Evolutionary conservation across 2,113 vertebrate species (phyloP), one percentile per base, ranked within the genome.

Genomic region (Fulica atra): DNA sequence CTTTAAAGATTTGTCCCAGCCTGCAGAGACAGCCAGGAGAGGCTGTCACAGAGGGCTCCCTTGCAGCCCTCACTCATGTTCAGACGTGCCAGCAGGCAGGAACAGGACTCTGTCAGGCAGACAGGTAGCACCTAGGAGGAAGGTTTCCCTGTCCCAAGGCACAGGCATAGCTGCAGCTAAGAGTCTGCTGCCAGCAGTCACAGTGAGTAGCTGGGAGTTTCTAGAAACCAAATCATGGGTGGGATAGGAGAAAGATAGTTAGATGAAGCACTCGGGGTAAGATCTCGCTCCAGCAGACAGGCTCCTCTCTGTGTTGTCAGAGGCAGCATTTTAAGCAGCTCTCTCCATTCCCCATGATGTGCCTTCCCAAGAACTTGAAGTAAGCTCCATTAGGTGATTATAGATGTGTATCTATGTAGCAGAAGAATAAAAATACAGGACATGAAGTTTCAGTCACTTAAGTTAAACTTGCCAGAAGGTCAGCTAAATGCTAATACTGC

Each of bases 391-490:
- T 82, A 93, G 44, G 57, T 50, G 91, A 65, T 40, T 88, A 76
- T 7, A 68, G 66, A 53, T 71, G 51, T 63, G 36, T 56, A 36
- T 20, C 69, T 38, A 42, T 88, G 84, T 65, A 74, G 71, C 59
- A 78, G 68, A 33, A 83, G 42, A 88, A 74, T 72, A 77, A 77
- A 78, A 91, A 80, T 59, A 89, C 5, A 77, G 31, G 33, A 36
- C 61, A 61, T 82, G 85, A 60, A 93, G 85, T 77, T 85, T 82
- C 76, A 90, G 64, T 91, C 40, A 44, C 71, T 89, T 81, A 61
- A 93, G 64, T 64, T 72, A 96, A 95, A 96, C 91, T 65, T 66
- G 86, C 64, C n/a, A 60, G 86, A 94, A 90, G 38, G 29, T 96
- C 81, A 83, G 21, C 79, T 95, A 96, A 88, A 83, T 81, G 77